These are phyloP conservation scores for Eucidaris tribuloides DNA, from an alignment of 35 echinoderm and acorn worm genomes.

Conservation along the genomic window DNA sequence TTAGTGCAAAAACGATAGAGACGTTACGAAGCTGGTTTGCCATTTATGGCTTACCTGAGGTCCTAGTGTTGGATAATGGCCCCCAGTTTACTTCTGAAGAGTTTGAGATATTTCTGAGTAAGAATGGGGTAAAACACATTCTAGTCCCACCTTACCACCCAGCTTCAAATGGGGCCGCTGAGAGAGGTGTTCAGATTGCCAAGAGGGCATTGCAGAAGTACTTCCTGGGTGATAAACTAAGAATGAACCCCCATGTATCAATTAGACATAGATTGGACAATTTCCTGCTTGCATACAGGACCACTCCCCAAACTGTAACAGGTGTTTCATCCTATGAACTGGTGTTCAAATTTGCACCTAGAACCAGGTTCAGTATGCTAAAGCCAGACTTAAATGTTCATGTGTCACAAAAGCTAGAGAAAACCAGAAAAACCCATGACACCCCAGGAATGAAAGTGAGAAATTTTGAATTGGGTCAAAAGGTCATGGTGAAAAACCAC, in stretches of 20 bases:
- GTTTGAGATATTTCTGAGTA: slow-evolving; percentile 29
- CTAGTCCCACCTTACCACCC: slow-evolving; percentile 41
- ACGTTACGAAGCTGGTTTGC: slow-evolving; percentile 34
- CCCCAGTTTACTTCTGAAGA: slow-evolving; percentile 60
- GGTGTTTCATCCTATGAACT: slow-evolving; percentile 6
- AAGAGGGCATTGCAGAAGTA: slow-evolving; percentile 10
- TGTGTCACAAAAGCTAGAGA: slow-evolving; percentile 6
- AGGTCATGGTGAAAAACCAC: background rate
- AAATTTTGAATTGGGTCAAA: background rate
- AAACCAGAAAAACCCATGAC: background rate
- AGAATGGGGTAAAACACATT: slow-evolving; percentile 56
- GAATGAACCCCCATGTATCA: background rate
- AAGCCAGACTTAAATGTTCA: background rate
- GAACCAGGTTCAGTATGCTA: background rate
- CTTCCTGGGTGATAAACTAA: background rate
- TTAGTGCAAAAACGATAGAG: slow-evolving; percentile 36
- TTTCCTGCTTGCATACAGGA: background rate
- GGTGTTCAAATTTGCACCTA: slow-evolving; percentile 2
- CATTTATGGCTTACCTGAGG: slow-evolving; percentile 57
- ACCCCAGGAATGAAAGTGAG: background rate
- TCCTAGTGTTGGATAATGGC: slow-evolving; percentile 70
- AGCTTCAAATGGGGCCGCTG: slow-evolving; percentile 40
- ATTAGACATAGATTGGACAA: slow-evolving; percentile 8
- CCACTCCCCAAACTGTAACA: slow-evolving; percentile 9
- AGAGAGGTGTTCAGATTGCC: slow-evolving; percentile 8